Evolutionary conservation across 2,888 invertebrate species (phyloP).

Genomic region (Xestia sexstrigata): DNA sequence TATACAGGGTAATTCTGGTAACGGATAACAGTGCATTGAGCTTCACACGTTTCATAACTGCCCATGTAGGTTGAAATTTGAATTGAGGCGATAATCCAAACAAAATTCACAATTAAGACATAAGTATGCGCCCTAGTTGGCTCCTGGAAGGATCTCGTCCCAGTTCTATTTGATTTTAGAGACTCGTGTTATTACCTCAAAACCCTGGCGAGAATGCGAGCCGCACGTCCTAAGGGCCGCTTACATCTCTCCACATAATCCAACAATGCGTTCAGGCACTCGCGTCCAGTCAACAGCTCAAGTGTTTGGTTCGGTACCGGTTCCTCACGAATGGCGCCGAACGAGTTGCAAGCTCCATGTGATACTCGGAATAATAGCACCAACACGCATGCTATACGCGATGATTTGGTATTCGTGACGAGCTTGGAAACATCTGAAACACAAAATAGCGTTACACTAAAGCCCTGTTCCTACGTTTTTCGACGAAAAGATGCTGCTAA

Average conservation of each 20-base stretch:
- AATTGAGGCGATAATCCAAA: not conserved
- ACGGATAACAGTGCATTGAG: not conserved
- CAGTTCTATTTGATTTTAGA: constrained; percentile 1
- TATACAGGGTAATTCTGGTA: not conserved
- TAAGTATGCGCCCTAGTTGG: not conserved
- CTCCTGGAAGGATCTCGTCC: not conserved
- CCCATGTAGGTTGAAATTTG: not conserved
- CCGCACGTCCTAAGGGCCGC: constrained; percentile 86
- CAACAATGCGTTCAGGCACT: constrained; percentile 84
- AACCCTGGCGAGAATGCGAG: constrained; percentile 89
- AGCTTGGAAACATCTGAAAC: constrained; percentile 74
- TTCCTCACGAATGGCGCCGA: constrained; percentile 75
- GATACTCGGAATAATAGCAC: constrained; percentile 84
- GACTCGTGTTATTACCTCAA: constrained; percentile 81
- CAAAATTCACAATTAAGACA: not conserved
- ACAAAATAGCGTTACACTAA: not conserved
- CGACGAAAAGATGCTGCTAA: not conserved
- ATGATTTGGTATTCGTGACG: constrained; percentile 75
- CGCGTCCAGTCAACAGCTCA: constrained; percentile 81
- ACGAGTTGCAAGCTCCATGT: constrained; percentile 79
- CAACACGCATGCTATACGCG: constrained; percentile 84
- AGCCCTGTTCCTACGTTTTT: not conserved
- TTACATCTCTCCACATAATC: constrained; percentile 87
- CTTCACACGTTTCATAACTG: not conserved
- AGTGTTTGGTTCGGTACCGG: constrained; percentile 78